A percentile compares a stretch with the other conserved stretches of the same genome.
These are phyloP conservation scores for Pangasius mekongensis DNA, from an alignment of 2,797 vertebrate genomes.

Conservation along the genomic window DNA sequence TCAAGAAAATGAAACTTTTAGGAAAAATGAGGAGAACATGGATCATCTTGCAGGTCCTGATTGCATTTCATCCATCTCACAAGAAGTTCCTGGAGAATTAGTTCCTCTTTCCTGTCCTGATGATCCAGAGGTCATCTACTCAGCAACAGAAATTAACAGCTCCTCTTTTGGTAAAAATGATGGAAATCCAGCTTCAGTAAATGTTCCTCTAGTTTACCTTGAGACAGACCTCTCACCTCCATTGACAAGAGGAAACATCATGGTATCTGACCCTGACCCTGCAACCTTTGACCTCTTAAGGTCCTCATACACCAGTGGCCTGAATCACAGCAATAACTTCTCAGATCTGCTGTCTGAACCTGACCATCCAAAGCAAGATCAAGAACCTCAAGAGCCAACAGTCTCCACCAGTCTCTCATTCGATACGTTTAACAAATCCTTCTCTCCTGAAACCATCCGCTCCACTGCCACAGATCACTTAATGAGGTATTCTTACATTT, in stretches of 20 bases:
- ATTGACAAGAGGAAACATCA: not conserved
- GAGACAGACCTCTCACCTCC: conserved; percentile 2
- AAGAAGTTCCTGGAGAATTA: not conserved
- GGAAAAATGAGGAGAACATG: not conserved
- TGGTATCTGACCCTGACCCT: not conserved
- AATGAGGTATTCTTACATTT: not conserved
- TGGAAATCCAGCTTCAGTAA: not conserved
- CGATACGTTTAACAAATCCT: not conserved
- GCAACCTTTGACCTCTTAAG: conserved; percentile 18
- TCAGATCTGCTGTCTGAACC: not conserved
- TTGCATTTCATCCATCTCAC: too few relatives aligned
- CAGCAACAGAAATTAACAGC: not conserved
- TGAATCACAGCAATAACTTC: not conserved
- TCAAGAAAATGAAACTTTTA: not conserved
- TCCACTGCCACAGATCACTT: not conserved
- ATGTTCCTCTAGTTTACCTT: conserved; percentile 7
- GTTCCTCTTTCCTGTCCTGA: not conserved
- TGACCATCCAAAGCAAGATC: not conserved
- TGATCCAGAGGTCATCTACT: not conserved
- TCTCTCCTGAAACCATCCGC: not conserved
- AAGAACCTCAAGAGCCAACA: not conserved
- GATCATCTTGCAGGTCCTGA: not conserved
- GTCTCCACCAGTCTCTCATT: not conserved
- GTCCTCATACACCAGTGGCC: not conserved
- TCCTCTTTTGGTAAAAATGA: not conserved